Evolutionary conservation across 30 jellyfish, hydroid and myxozoan genomes (phyloP), one percentile per base, ranked within the genome.

Genomic region (Euphysa ruthae): DNA sequence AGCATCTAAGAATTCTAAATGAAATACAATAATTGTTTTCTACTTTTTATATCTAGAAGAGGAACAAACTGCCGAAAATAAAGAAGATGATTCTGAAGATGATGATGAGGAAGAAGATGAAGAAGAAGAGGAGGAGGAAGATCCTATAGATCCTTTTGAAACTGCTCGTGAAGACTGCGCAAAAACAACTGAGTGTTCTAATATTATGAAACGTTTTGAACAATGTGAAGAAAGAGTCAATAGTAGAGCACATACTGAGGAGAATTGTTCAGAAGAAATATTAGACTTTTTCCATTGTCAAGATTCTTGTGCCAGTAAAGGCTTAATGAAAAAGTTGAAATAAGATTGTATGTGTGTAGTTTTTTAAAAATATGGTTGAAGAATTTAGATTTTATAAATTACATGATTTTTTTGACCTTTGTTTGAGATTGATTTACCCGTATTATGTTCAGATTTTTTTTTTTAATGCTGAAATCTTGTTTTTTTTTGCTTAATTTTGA

Each of bases 201-300:
- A 68, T 42, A 50, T 68, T 38, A 22, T 14, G 23, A 25, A 22
- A 3, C 54, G 6, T 6, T 68, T 68, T 68, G 80, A 68, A 21
- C 38, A 68, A 43, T 68, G 80, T 28, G 80, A 68, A 68, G 75
- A 43, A 8, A 57, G 80, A 30, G 80, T 68, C 16, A 68, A 68
- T 10, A n/a, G 55, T 8, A 68, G 27, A 68, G 23, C 80, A 16
- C 73, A 68, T 43, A 68, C 80, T 2, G 80, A 68, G 32, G 80
- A 68, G 49, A 68, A 20, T 19, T 68, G 80, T 49, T 15, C 74
- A 5, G 55, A 68, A 49, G 80, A 68, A 68, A 38, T 68, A 42
- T 30, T 68, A 68, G 80, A 68, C 80, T 68, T 43, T 68, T 68
- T 68, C 29, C 73, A 68, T n/a, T 68, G 80, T 68, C 80, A 68